phyloP scores from a whole-genome alignment of 2,797 vertebrate genomes.

The Parambassis ranga region DNA sequence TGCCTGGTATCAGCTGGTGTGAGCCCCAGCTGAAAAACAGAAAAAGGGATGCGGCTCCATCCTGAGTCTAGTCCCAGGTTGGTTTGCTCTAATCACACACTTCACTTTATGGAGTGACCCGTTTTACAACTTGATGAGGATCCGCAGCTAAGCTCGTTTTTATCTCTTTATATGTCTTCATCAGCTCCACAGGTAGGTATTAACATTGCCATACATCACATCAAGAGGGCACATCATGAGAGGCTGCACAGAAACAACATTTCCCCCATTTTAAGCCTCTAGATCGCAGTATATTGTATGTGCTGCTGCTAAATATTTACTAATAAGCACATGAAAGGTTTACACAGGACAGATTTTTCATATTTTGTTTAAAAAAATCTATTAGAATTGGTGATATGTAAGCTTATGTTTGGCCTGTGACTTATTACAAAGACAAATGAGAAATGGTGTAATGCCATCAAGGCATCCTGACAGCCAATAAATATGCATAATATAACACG shows the following conservation, averaged over 20 bases:
- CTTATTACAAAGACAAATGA: background rate
- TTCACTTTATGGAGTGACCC: constrained; percentile 63
- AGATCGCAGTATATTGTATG: background rate
- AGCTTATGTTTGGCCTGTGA: background rate
- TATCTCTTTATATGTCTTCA: constrained; percentile 52
- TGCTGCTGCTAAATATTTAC: background rate
- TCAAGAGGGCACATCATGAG: background rate
- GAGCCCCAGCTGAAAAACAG: constrained; percentile 1
- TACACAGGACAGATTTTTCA: no score
- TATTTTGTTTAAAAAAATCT: background rate
- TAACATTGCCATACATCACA: constrained; percentile 54
- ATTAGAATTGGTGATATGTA: background rate
- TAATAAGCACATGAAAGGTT: background rate
- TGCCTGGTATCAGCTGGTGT: constrained; percentile 16
- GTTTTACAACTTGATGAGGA: constrained; percentile 47
- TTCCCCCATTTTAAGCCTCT: background rate
- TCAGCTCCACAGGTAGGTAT: constrained; percentile 60
- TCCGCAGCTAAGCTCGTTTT: constrained; percentile 35
- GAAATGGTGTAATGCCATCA: background rate
- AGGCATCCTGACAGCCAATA: constrained; percentile 24
- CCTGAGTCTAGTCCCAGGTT: constrained; percentile 16
- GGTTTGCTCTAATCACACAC: constrained; percentile 54
- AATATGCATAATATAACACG: constrained; percentile 36
- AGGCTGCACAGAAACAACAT: constrained; percentile 14
- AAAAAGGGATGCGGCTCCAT: background rate